Evolutionary conservation across 2,113 vertebrate species (phyloP).

Genomic region (Actenoides lindsayi): DNA sequence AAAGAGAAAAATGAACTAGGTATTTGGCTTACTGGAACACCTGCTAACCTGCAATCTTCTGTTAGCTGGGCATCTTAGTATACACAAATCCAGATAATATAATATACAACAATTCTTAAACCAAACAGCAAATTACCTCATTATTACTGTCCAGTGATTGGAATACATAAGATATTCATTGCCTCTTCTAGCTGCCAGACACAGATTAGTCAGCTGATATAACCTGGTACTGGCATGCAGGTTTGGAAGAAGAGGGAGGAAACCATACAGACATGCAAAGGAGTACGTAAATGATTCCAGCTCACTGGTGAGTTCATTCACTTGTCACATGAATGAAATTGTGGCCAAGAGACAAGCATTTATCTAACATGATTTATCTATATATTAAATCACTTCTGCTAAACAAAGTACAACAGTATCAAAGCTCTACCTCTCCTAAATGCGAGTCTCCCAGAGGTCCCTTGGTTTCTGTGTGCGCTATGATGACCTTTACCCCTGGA

Average conservation of each 20-base stretch:
- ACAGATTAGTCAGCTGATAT: background rate
- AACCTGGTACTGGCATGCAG: background rate
- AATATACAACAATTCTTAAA: background rate
- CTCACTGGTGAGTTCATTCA: background rate
- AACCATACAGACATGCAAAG: background rate
- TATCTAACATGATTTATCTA: background rate
- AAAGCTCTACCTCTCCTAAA: constrained; percentile 87
- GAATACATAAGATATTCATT: background rate
- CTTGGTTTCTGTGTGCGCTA: constrained; percentile 94
- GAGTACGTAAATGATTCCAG: background rate
- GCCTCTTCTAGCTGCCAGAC: background rate
- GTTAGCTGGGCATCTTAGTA: background rate
- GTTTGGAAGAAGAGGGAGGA: background rate
- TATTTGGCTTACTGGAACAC: background rate
- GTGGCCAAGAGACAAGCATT: background rate
- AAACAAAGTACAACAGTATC: background rate
- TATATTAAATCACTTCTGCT: background rate
- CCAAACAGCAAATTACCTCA: background rate
- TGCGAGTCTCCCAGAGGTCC: constrained; percentile 95
- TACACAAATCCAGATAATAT: background rate
- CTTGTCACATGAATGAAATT: background rate
- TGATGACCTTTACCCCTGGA: constrained; percentile 94
- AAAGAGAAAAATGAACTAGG: background rate
- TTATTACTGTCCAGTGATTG: background rate
- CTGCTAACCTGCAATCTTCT: background rate